Conservation (phyloP, 2,113 vertebrate genomes). For the Heterotilapia buettikoferi region DNA sequence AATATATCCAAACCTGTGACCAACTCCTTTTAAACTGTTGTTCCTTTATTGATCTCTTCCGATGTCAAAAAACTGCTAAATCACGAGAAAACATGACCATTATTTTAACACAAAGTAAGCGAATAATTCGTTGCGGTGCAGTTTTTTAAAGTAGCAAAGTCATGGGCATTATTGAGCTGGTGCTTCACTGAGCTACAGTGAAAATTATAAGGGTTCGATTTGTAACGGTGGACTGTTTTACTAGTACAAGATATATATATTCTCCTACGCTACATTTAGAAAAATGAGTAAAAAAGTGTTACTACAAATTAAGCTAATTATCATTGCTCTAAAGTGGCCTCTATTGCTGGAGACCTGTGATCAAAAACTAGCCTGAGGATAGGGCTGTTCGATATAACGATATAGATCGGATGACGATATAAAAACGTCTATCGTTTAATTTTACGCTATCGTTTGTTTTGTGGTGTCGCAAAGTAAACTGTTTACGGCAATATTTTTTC, state of each 20-base stretch:
- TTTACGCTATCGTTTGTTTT: too few species aligned
- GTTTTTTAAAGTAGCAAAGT: background rate
- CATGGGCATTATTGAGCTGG: background rate
- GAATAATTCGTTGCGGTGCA: fast-evolving
- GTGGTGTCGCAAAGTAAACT: too few species aligned
- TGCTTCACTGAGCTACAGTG: background rate
- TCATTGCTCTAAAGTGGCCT: background rate
- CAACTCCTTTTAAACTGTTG: background rate
- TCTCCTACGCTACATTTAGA: too few species aligned
- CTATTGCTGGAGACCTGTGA: background rate
- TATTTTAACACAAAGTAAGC: background rate
- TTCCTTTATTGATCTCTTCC: background rate
- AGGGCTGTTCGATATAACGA: too few species aligned
- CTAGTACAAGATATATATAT: fast-evolving
- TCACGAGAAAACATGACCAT: background rate
- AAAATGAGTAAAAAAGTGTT: background rate
- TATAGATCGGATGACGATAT: too few species aligned
- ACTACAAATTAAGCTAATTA: background rate
- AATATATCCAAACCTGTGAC: background rate
- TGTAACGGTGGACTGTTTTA: background rate
- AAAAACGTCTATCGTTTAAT: too few species aligned
- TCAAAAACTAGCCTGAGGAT: background rate
- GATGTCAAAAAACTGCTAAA: background rate
- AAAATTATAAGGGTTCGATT: background rate
- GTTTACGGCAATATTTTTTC: too few species aligned